Conservation (phyloP, 2,888 invertebrate species). For the Trissonchulus sp. region DNA sequence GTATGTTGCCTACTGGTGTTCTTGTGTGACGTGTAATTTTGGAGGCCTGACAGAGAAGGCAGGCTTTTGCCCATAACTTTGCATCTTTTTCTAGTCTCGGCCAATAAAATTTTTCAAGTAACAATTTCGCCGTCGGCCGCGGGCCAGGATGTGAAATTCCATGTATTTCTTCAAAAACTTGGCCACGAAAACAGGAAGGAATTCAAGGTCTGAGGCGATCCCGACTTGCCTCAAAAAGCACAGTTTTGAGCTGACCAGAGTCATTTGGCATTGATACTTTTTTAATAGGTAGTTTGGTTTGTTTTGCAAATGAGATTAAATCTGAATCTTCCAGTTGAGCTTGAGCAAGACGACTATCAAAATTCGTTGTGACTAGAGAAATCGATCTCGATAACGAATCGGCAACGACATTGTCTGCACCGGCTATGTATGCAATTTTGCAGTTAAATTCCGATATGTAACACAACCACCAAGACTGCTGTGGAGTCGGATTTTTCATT, state of each 20-base stretch:
- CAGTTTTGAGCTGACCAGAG: background rate
- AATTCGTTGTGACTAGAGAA: background rate
- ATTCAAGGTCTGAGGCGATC: background rate
- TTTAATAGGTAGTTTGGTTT: background rate
- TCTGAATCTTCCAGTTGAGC: background rate
- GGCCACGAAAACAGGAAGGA: background rate
- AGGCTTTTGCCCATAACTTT: background rate
- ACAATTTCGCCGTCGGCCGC: background rate
- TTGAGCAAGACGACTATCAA: background rate
- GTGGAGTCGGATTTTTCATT: conserved; percentile 20
- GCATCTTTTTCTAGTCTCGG: conserved; percentile 1
- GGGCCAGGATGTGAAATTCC: background rate
- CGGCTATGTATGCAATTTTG: conserved; percentile 10
- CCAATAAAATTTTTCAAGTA: background rate
- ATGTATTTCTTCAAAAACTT: background rate
- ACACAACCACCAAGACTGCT: conserved; percentile 22
- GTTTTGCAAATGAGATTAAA: background rate
- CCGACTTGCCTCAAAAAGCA: background rate
- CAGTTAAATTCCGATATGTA: conserved; percentile 21
- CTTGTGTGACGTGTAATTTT: conserved; percentile 16
- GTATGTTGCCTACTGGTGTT: conserved; percentile 1
- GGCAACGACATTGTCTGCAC: conserved; percentile 14
- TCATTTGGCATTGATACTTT: no score
- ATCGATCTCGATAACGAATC: conserved; percentile 16
- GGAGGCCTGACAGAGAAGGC: background rate